Evolutionary conservation across 2,113 vertebrate species (phyloP).

Genomic region (Phalacrocorax aristotelis): DNA sequence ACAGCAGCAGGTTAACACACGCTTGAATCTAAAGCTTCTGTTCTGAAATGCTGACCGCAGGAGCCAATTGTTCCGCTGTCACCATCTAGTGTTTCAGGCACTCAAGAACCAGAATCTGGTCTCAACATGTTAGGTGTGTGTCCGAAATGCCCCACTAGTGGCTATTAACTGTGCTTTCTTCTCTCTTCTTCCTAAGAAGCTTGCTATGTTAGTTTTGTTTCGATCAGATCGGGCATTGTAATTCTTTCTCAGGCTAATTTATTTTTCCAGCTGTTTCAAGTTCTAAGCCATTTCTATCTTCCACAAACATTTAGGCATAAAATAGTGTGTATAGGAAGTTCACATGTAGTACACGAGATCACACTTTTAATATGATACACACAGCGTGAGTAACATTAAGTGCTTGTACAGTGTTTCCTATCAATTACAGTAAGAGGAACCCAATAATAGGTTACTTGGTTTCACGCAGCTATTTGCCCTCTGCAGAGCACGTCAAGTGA

Average conservation of each 20-base stretch:
- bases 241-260: neutral
- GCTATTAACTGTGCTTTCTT: neutral
- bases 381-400: no score
- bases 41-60: neutral
- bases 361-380: neutral
- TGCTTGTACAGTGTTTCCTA: neutral
- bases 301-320: neutral
- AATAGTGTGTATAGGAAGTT: fast-evolving
- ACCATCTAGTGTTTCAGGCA: neutral
- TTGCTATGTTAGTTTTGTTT: neutral
- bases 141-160: neutral
- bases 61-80: neutral
- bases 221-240: neutral
- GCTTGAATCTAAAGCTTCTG: neutral
- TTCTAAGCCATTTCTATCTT: neutral
- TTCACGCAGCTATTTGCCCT: neutral
- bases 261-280: neutral
- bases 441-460: fast-evolving
- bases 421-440: neutral
- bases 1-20: neutral
- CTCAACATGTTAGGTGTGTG: neutral
- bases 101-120: neutral
- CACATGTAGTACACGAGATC: neutral
- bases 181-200: neutral
- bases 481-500: fast-evolving